Evolutionary conservation across 2,888 invertebrate species (phyloP).

Genomic region (Ctenicera cuprea): DNA sequence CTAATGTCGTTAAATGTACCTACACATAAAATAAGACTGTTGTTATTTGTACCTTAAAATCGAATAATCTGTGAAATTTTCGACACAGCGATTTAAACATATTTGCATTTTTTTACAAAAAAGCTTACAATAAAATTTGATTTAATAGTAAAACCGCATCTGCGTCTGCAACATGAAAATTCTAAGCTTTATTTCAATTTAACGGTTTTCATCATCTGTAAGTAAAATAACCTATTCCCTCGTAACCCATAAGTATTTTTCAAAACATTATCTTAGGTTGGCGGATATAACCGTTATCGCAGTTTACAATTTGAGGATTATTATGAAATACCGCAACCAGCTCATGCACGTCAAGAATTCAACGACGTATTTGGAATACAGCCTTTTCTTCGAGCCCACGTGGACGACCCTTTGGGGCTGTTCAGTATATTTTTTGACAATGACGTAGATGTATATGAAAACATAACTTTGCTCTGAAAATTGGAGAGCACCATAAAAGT

Average conservation of each 20-base stretch:
- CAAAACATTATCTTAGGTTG: background rate
- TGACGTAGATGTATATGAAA: background rate
- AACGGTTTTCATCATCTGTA: background rate
- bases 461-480: background rate
- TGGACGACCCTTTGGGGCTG: background rate
- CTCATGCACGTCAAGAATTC: background rate
- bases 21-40: background rate
- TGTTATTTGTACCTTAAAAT: slow-evolving; percentile 1
- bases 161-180: background rate
- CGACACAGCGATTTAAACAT: background rate
- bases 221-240: background rate
- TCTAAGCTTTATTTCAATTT: background rate
- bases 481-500: background rate
- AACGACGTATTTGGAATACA: slow-evolving; percentile 2
- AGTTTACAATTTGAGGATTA: too few relatives aligned
- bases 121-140: background rate
- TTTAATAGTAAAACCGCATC: background rate
- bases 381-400: background rate
- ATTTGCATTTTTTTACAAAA: background rate
- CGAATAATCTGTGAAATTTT: background rate
- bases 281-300: background rate
- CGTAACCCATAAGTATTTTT: background rate
- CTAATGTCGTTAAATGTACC: background rate
- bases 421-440: slow-evolving; percentile 1
- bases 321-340: too few relatives aligned